phyloP scores from a whole-genome alignment of 2,113 vertebrate species.

The Amphilophus citrinellus region DNA sequence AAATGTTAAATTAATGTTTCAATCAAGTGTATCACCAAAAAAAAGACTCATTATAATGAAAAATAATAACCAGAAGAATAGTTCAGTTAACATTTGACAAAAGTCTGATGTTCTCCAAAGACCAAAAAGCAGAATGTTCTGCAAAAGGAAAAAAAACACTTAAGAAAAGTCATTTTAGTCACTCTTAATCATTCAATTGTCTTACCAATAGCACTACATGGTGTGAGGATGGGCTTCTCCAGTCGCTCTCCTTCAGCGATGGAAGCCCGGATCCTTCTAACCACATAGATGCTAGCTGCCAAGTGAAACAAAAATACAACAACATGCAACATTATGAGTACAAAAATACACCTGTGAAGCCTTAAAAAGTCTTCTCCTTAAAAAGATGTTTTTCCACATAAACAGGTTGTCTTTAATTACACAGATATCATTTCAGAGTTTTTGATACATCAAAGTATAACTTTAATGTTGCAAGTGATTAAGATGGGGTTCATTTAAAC shows the following conservation, averaged over 20 bases:
- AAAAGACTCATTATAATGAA: not conserved
- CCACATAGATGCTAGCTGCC: constrained; percentile 77
- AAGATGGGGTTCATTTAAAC: too few species aligned
- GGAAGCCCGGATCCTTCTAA: constrained; percentile 76
- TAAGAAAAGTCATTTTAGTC: not conserved
- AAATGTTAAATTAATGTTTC: not conserved
- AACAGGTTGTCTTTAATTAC: not conserved
- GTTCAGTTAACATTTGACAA: not conserved
- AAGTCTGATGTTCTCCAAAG: too few species aligned
- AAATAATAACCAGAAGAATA: not conserved
- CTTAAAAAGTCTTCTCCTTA: too few species aligned
- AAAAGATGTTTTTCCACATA: not conserved
- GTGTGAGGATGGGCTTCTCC: constrained; percentile 68
- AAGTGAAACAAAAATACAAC: not conserved
- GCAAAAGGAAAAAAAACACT: too few species aligned
- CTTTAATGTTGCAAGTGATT: too few species aligned
- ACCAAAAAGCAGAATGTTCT: too few species aligned
- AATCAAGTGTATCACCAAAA: not conserved
- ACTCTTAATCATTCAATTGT: not conserved
- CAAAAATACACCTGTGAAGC: too few species aligned
- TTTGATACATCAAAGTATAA: too few species aligned
- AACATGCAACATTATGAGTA: not conserved
- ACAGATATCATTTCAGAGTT: too few species aligned
- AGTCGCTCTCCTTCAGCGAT: constrained; percentile 56
- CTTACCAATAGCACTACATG: constrained; percentile 78